Evolutionary conservation across 2,888 invertebrate genomes (phyloP), one percentile per base, ranked within the genome.

Genomic region (Amaurobius ferox): DNA sequence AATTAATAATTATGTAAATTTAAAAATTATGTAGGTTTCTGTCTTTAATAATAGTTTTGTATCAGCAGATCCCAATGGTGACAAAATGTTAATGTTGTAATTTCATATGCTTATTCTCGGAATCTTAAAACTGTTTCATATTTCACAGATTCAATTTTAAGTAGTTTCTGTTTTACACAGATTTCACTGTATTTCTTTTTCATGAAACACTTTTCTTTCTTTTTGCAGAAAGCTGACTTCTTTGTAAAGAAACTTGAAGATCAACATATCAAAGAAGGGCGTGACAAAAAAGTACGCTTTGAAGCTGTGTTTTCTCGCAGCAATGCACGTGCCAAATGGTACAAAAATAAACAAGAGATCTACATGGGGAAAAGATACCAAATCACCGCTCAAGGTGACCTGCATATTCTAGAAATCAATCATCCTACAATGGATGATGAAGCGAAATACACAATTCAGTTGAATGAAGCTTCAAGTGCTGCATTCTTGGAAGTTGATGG

Each of bases 341-440:
- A 91, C 89, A 93, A 93, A 89, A 92, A 92, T 90, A 92, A 92
- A 88, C 91, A 98, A 96, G 98, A 99, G 93, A 93, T 98, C 71
- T 99, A 98, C 93, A 94, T 96, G 88, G 97, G 99, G 89, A 95
- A 97, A 83, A 99, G 98, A 92, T 99, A 96, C 92, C 98, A 99
- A 92, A 96, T 99, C 92, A 95, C 95, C 90, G 95, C 95, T 90
- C 98, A 98, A 91, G 96, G 95, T 90, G 97, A 98, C 90, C 94
- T 95, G 0, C 98, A 99, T 92, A 96, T 95, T 90, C 93, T 99
- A 88, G 95, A 96, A 89, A 97, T 99, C 90, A 94, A 94, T 91
- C 94, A 94, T 90, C 98, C 99, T 0, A 97, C 96, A 92, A 96
- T 97, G 62, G 99, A 99, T 90, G 99, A 99, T 91, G 96, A 96